Conservation (phyloP, 2,888 invertebrate species). For the Dusona sp. region DNA sequence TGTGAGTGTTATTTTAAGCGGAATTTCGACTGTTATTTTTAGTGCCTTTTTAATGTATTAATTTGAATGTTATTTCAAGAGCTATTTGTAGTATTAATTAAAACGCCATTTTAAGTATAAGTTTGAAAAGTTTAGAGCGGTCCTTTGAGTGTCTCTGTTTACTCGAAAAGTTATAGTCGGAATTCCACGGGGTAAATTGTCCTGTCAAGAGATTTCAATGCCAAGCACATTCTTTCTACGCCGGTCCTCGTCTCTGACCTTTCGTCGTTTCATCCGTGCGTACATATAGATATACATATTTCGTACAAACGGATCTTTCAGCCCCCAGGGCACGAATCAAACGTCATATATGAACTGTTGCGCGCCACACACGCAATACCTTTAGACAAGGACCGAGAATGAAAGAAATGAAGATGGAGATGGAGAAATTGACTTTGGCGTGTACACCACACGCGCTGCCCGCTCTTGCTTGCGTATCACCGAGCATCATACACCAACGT, state of each 20-base stretch:
- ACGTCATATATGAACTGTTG: conserved; percentile 42
- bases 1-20: too few relatives aligned
- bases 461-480: conserved; percentile 27
- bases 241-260: conserved; percentile 42
- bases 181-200: conserved; percentile 6
- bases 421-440: conserved; percentile 35
- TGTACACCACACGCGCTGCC: background rate
- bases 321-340: conserved; percentile 52
- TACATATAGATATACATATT: background rate
- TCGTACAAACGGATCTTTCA: conserved; percentile 29
- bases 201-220: conserved; percentile 24
- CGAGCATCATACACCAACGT: conserved; percentile 22
- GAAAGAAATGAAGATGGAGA: conserved; percentile 8
- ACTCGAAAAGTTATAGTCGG: background rate
- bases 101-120: too few relatives aligned
- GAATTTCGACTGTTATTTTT: too few relatives aligned
- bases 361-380: conserved; percentile 2
- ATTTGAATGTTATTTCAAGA: too few relatives aligned
- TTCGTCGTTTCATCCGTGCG: conserved; percentile 33
- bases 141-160: too few relatives aligned
- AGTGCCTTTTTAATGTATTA: too few relatives aligned
- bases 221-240: background rate
- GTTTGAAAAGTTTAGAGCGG: too few relatives aligned
- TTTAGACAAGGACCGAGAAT: background rate
- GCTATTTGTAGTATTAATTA: too few relatives aligned